A percentile compares a stretch with the other conserved stretches of the same genome.
phyloP scores from a whole-genome alignment of 2,888 invertebrate genomes.

The Parnassius mnemosyne region DNA sequence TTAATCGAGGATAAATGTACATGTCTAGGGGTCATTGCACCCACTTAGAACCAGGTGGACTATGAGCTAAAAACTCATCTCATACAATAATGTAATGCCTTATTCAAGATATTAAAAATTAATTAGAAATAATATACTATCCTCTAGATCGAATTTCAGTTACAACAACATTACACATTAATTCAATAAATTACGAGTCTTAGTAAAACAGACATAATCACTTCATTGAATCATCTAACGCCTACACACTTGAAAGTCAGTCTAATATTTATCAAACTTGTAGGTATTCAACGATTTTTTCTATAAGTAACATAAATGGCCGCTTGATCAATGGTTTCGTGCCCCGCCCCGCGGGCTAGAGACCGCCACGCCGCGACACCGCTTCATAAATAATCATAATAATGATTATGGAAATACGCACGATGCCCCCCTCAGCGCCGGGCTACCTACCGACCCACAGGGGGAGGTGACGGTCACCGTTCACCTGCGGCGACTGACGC shows the following conservation, averaged over 20 bases:
- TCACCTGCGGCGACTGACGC: not conserved
- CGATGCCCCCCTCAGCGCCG: not conserved
- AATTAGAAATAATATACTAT: too few relatives aligned
- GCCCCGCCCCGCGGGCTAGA: not conserved
- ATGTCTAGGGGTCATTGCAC: too few relatives aligned
- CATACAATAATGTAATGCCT: too few relatives aligned
- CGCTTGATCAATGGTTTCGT: not conserved
- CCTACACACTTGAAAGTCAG: not conserved
- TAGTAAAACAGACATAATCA: not conserved
- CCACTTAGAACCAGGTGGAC: too few relatives aligned
- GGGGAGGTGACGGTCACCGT: not conserved
- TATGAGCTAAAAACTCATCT: too few relatives aligned
- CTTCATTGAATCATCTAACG: not conserved
- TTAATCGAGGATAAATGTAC: too few relatives aligned
- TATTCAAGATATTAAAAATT: too few relatives aligned
- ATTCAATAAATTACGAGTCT: not conserved
- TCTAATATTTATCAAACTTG: not conserved
- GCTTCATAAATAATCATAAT: not conserved
- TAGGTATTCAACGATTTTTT: not conserved
- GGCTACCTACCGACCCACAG: not conserved
- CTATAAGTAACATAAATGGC: not conserved
- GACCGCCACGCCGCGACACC: not conserved
- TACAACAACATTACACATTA: not conserved
- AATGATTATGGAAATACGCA: not conserved
- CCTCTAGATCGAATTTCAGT: too few relatives aligned